Evolutionary conservation across 64 coral and sea anemone species (phyloP).

Genomic region (Hydrozoanthus tunicans): DNA sequence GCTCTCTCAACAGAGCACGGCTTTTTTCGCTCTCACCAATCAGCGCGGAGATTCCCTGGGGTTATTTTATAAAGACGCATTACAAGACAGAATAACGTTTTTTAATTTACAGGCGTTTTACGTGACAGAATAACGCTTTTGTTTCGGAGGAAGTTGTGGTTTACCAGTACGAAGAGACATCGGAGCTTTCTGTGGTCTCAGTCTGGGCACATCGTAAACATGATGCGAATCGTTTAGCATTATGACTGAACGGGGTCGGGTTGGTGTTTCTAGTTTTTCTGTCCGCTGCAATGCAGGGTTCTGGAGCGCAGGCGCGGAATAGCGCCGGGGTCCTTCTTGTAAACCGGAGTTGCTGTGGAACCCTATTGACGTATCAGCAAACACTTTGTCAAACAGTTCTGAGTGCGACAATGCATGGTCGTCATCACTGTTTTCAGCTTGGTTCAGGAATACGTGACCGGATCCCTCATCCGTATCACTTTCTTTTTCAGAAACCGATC

Average conservation of each 20-base stretch:
- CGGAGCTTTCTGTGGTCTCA: constrained; percentile 41
- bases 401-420: background rate
- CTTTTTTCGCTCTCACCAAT: too few species aligned
- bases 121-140: constrained; percentile 35
- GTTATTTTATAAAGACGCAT: too few species aligned
- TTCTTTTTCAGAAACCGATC: background rate
- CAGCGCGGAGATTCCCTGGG: too few species aligned
- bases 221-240: constrained; percentile 16
- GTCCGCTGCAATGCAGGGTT: constrained; percentile 29
- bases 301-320: constrained; percentile 17
- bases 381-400: constrained; percentile 34
- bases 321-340: background rate
- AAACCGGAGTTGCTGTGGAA: background rate
- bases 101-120: background rate
- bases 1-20: too few species aligned
- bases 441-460: background rate
- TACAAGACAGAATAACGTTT: too few species aligned
- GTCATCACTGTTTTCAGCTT: background rate
- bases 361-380: constrained; percentile 35
- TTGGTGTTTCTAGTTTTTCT: background rate
- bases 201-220: constrained; percentile 41
- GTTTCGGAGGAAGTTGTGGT: constrained; percentile 28
- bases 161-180: constrained; percentile 27
- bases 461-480: background rate
- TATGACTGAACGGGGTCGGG: constrained; percentile 14